Evolutionary conservation across 2,797 vertebrate genomes (phyloP).

Genomic region (Limnodromus scolopaceus): DNA sequence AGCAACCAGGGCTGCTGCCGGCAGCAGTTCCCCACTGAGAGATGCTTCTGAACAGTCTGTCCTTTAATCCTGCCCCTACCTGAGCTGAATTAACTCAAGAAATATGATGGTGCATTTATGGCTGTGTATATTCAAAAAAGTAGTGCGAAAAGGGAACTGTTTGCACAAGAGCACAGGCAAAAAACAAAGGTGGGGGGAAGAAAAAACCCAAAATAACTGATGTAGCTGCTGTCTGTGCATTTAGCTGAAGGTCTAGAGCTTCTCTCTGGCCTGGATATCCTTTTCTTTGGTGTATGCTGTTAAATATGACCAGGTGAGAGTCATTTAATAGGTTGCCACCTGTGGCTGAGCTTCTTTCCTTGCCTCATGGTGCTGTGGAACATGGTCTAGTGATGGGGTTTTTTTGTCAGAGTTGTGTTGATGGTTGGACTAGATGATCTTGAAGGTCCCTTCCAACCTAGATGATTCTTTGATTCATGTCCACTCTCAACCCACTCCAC

Average conservation of each 20-base stretch:
- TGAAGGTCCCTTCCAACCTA: too few species aligned
- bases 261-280: neutral
- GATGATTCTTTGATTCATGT: too few species aligned
- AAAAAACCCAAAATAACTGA: neutral
- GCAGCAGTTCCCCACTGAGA: neutral
- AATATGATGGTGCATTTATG: neutral
- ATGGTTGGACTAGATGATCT: too few species aligned
- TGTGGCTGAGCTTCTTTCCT: neutral
- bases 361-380: too few species aligned
- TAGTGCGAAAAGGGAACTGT: neutral
- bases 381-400: too few species aligned
- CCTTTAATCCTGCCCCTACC: neutral
- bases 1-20: neutral
- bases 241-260: neutral
- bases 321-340: neutral
- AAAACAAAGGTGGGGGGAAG: neutral
- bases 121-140: neutral
- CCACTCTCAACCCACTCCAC: rapidly evolving
- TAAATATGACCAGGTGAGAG: neutral
- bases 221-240: neutral
- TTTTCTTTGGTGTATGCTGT: neutral
- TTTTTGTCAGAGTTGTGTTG: too few species aligned
- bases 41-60: neutral
- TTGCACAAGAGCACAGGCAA: neutral
- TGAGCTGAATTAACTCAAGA: neutral